A percentile compares a stretch with the other conserved stretches of the same genome.
Conservation (phyloP, 1,140 invertebrate species). For the Drosophila carrolli region DNA sequence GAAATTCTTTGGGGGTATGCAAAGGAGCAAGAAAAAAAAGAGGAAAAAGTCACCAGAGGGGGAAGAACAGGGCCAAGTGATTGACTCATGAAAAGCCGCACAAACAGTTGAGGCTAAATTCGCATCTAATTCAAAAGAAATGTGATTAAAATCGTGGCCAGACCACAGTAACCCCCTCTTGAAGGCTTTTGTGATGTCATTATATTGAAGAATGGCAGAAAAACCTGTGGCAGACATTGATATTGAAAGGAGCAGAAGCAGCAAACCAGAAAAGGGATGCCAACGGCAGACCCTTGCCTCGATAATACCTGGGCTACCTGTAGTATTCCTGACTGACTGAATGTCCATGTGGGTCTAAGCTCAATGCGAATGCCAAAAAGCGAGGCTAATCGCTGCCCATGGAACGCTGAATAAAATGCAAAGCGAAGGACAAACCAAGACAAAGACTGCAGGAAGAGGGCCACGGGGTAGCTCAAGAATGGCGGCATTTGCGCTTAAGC, state of each 20-base stretch:
- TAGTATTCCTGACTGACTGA: constrained; percentile 65
- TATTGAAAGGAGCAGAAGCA: constrained; percentile 65
- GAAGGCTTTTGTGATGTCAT: constrained; percentile 80
- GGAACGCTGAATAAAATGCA: constrained; percentile 69
- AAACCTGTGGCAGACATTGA: constrained; percentile 67
- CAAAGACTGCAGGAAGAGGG: constrained; percentile 21
- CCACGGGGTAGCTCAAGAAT: constrained; percentile 58
- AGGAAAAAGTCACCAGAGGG: constrained; percentile 7
- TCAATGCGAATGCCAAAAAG: constrained; percentile 75
- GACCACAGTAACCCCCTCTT: constrained; percentile 32
- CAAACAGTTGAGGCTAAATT: constrained; percentile 59
- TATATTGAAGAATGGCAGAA: constrained; percentile 81
- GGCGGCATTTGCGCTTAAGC: constrained; percentile 84
- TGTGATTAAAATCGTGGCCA: constrained; percentile 79
- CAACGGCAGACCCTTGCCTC: constrained; percentile 25
- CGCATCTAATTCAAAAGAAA: constrained; percentile 82
- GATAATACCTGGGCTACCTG: constrained; percentile 25
- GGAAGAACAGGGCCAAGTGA: constrained; percentile 42
- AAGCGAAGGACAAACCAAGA: constrained; percentile 37
- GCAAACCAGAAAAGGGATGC: constrained; percentile 34
- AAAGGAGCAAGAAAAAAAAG: not conserved
- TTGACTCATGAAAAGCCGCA: constrained; percentile 77
- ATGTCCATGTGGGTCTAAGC: constrained; percentile 48
- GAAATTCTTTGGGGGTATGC: constrained; percentile 55
- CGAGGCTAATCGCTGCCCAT: constrained; percentile 75